Evolutionary conservation across 1,140 invertebrate species (phyloP).

Genomic region (Cydia splendana): DNA sequence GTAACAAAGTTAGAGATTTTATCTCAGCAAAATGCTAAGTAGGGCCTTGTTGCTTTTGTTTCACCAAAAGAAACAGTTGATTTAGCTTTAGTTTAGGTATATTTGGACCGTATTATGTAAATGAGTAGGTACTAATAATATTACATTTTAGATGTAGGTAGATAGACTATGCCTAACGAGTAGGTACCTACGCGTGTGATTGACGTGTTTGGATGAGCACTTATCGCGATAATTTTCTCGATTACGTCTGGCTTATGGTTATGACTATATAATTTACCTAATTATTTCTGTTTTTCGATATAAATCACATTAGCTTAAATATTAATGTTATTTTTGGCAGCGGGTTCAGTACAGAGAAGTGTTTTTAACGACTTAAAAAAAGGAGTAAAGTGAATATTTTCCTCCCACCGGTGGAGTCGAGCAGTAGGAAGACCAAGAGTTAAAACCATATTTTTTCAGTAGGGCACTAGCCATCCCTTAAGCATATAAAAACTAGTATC

Average conservation of each 20-base stretch:
- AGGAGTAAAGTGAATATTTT: no score
- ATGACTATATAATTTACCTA: not conserved
- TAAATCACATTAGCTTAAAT: not conserved
- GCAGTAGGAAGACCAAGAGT: no score
- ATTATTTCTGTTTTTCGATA: not conserved
- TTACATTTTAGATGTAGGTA: no score
- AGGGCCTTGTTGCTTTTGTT: not conserved
- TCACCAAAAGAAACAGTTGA: no score
- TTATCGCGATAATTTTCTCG: not conserved
- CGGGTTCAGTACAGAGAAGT: not conserved
- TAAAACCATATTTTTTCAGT: no score
- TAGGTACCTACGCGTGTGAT: no score
- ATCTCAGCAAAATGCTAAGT: not conserved
- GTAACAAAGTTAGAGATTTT: not conserved
- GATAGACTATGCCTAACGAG: no score
- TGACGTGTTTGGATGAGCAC: not conserved
- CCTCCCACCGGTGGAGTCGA: no score
- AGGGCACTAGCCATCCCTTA: no score
- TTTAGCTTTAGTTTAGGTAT: not conserved
- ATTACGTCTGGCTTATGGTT: not conserved
- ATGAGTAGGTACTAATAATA: not conserved
- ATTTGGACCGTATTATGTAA: not conserved
- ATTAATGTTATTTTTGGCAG: not conserved
- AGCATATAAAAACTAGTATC: no score
- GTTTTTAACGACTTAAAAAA: no score